phyloP scores from a whole-genome alignment of 2,797 vertebrate genomes.

The Artibeus jamaicensis region DNA sequence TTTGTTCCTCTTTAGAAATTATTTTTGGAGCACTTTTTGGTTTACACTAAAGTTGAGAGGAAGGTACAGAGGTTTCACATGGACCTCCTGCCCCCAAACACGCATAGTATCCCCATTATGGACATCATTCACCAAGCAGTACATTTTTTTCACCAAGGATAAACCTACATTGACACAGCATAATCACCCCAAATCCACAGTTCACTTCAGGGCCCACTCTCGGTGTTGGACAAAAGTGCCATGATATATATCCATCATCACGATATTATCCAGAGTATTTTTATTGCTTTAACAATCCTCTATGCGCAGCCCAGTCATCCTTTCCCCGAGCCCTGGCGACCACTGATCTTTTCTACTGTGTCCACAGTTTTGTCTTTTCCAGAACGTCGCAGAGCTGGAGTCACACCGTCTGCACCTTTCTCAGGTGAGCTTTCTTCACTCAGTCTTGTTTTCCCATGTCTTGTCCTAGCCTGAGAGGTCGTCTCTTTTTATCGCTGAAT shows the following conservation, averaged over 20 bases:
- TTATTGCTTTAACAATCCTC: neutral
- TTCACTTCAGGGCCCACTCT: too few relatives aligned
- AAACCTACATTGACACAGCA: neutral
- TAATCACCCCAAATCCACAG: neutral
- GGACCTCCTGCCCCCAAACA: fast-evolving
- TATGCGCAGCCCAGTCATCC: neutral
- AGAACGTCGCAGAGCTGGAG: neutral
- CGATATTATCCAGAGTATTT: too few relatives aligned
- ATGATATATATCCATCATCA: fast-evolving
- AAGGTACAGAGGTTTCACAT: neutral
- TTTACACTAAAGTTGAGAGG: neutral
- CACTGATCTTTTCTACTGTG: too few relatives aligned
- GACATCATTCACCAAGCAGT: neutral
- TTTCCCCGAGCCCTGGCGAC: too few relatives aligned
- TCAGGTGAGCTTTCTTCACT: neutral
- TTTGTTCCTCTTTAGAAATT: neutral
- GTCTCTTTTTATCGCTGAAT: neutral
- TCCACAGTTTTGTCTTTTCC: neutral
- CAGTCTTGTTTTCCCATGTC: neutral
- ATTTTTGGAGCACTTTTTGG: neutral
- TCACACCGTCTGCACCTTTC: neutral
- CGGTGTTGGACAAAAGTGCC: too few relatives aligned
- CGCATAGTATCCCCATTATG: neutral
- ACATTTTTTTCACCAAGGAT: neutral
- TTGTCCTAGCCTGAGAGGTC: neutral